Evolutionary conservation across 2,888 invertebrate genomes (phyloP), one percentile per base, ranked within the genome.

Genomic region (Shargacucullia verbasci): DNA sequence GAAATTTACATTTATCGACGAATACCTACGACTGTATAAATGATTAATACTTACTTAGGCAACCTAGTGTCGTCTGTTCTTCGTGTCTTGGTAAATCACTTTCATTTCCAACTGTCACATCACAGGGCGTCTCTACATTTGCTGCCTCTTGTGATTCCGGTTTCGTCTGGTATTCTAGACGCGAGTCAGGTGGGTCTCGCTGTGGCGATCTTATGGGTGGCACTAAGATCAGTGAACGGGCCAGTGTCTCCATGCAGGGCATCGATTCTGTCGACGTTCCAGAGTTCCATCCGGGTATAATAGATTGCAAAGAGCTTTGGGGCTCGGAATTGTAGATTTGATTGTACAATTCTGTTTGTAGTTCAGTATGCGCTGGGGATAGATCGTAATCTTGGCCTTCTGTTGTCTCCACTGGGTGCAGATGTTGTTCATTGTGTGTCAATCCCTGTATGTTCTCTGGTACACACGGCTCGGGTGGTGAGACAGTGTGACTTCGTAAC

Each of bases 271-370:
- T 9, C 9, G 58, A 53, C 7, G 9, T 34, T 38, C 13, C 27
- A 6, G 25, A 1, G 10, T 40, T 31, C 44, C 50, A 53, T 4
- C 29, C 10, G 8, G 31, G 43, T 3, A 46, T 20, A n/a, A n/a
- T 14, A 2, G 52, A 12, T 9, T 60, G 48, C 5, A 12, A 10
- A 31, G 48, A 20, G 44, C 11, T 37, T 25, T 49, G 41, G 12
- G 46, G 10, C 25, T 60, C 57, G 11, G 63, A 37, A 40, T 44
- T 52, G 31, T 52, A 57, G 25, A 63, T 52, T 14, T 61, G 27
- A 35, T 48, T 60, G 54, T 49, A 60, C 15, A 60, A 37, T 45
- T 60, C 54, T 20, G 48, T 9, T 34, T 54, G 45, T 25, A 54
- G 5, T 8, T 62, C 48, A 1, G 12, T 14, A 20, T 20, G 15